Evolutionary conservation across 2,888 invertebrate genomes (phyloP).

Genomic region (Dolichopus griseipennis): DNA sequence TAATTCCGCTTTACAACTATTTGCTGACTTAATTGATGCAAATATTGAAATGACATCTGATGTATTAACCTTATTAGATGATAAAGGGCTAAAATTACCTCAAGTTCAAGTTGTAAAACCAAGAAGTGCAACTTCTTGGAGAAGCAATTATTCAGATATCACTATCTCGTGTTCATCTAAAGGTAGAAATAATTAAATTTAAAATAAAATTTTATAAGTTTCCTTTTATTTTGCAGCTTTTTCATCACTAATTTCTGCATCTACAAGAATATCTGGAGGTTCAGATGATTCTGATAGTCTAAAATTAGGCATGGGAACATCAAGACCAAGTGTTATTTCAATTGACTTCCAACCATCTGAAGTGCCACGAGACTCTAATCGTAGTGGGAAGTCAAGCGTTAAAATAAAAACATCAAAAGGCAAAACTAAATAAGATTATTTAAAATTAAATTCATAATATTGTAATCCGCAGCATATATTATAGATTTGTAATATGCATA

Average conservation of each 20-base stretch:
- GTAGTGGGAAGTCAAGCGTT: neutral
- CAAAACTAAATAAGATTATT: neutral
- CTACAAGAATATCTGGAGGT: constrained; percentile 13
- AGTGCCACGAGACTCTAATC: neutral
- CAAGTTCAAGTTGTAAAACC: constrained; percentile 28
- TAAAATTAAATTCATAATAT: no score
- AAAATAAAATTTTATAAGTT: constrained; percentile 5
- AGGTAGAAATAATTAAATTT: constrained; percentile 24
- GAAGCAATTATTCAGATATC: constrained; percentile 29
- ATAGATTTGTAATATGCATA: no score
- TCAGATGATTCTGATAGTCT: constrained; percentile 18
- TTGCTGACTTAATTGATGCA: constrained; percentile 46
- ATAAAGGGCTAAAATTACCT: constrained; percentile 38
- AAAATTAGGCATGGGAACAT: neutral
- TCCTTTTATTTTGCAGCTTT: constrained; percentile 21
- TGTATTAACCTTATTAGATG: constrained; percentile 32
- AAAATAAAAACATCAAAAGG: neutral
- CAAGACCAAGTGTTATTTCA: constrained; percentile 32
- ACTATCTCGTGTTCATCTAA: constrained; percentile 25
- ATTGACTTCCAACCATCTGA: constrained; percentile 29
- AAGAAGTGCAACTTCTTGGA: constrained; percentile 32
- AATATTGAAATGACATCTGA: constrained; percentile 32
- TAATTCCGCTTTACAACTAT: constrained; percentile 46
- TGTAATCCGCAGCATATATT: no score
- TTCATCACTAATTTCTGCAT: constrained; percentile 21